A percentile compares a stretch with the other conserved stretches of the same genome.
These are phyloP conservation scores for Tachyglossus aculeatus DNA, from an alignment of 2,797 vertebrate genomes.

Conservation along the genomic window DNA sequence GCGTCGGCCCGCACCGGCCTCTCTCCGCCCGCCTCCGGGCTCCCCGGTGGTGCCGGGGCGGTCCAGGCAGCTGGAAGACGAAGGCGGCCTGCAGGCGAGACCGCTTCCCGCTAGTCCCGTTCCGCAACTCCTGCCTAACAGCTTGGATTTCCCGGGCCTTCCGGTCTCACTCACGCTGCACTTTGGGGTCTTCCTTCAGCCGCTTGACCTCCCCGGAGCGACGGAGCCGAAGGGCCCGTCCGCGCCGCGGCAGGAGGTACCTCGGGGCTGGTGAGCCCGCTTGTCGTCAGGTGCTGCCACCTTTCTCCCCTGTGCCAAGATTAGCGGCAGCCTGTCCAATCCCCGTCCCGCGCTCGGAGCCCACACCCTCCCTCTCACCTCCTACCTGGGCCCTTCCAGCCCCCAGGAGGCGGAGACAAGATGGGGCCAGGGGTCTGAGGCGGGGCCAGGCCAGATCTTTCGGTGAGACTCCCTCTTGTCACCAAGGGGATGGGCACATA, in stretches of 20 bases:
- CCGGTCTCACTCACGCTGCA: neutral
- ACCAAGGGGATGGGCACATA: slow-evolving; percentile 1
- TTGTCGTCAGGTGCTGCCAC: too few species aligned
- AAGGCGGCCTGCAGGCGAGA: too few species aligned
- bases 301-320: neutral
- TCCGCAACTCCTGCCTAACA: too few species aligned
- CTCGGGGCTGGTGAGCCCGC: neutral
- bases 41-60: neutral
- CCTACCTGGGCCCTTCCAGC: neutral
- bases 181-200: slow-evolving; percentile 4
- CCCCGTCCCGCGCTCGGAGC: neutral
- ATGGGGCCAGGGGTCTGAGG: neutral
- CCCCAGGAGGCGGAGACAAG: slow-evolving; percentile 6
- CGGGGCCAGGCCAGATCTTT: neutral
- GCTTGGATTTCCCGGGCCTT: neutral
- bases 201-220: neutral
- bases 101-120: too few species aligned
- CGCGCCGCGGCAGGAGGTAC: neutral
- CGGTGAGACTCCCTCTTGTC: slow-evolving; percentile 9
- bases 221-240: neutral
- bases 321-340: neutral
- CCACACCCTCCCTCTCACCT: neutral
- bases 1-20: too few species aligned
- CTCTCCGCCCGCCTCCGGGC: neutral
- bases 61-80: too few species aligned